Conservation (phyloP, 2,113 vertebrate genomes). For the Lophius piscatorius region DNA sequence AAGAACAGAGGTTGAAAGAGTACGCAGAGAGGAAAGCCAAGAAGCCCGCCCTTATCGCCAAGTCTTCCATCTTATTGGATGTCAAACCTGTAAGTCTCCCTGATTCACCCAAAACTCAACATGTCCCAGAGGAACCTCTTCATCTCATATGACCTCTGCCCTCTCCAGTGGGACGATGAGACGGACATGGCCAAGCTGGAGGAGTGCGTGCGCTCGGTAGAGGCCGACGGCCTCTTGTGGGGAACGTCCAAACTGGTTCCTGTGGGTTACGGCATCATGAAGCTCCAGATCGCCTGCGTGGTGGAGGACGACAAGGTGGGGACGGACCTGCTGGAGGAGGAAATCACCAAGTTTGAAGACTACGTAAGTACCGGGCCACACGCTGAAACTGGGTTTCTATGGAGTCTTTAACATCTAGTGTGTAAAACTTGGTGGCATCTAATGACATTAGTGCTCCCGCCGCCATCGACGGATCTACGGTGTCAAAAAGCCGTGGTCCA, state of each 20-base stretch:
- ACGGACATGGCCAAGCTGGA: slow-evolving; percentile 95
- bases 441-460: too few relatives aligned
- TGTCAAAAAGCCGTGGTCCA: too few relatives aligned
- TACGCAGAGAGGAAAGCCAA: slow-evolving; percentile 90
- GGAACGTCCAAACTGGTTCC: slow-evolving; percentile 93
- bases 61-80: slow-evolving; percentile 95
- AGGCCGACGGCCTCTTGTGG: slow-evolving; percentile 90
- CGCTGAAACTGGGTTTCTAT: too few relatives aligned
- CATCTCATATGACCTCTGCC: not conserved
- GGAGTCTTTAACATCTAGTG: too few relatives aligned
- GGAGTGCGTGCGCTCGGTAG: slow-evolving; percentile 88
- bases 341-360: slow-evolving; percentile 95
- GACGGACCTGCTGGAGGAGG: slow-evolving; percentile 92
- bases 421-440: too few relatives aligned
- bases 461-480: too few relatives aligned
- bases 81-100: slow-evolving; percentile 89
- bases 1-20: slow-evolving; percentile 88
- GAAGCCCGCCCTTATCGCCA: slow-evolving; percentile 90
- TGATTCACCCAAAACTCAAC: too few relatives aligned
- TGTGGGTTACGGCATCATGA: slow-evolving; percentile 93
- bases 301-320: slow-evolving; percentile 98
- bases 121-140: not conserved
- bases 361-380: slow-evolving; percentile 82
- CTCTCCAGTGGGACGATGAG: slow-evolving; percentile 92
- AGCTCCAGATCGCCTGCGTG: slow-evolving; percentile 95